Conservation (phyloP, 2,888 invertebrate genomes). For the Ligdia adustata region DNA sequence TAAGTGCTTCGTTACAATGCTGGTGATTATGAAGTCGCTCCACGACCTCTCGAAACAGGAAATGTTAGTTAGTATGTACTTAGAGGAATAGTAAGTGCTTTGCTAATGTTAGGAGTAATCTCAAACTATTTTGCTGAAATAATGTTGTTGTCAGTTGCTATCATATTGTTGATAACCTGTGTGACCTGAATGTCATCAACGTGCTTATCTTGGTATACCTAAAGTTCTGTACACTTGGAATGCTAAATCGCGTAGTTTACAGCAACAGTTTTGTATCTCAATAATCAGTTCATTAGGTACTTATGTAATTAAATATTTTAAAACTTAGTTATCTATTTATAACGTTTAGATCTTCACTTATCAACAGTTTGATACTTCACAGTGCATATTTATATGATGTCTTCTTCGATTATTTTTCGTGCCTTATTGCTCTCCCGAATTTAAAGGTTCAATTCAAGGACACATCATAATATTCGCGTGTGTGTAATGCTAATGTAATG, state of each 20-base stretch:
- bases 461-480: constrained; percentile 2
- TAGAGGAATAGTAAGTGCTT: constrained; percentile 14
- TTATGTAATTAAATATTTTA: too few species aligned
- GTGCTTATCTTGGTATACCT: not conserved
- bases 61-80: constrained; percentile 26
- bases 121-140: constrained; percentile 5
- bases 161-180: constrained; percentile 14
- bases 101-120: constrained; percentile 11
- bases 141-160: constrained; percentile 8
- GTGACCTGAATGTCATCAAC: constrained; percentile 9
- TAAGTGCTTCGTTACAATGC: constrained; percentile 30
- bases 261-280: too few species aligned
- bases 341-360: too few species aligned
- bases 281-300: too few species aligned
- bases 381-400: too few species aligned
- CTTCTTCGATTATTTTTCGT: too few species aligned
- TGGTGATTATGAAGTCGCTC: constrained; percentile 25
- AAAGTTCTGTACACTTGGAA: too few species aligned
- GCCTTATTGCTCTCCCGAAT: too few species aligned
- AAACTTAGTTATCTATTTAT: too few species aligned
- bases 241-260: too few species aligned
- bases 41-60: constrained; percentile 28
- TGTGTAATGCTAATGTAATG: constrained; percentile 3
- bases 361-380: too few species aligned
- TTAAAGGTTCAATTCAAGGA: not conserved